phyloP scores from a whole-genome alignment of 2,113 vertebrate species.

The Aegithalos caudatus region DNA sequence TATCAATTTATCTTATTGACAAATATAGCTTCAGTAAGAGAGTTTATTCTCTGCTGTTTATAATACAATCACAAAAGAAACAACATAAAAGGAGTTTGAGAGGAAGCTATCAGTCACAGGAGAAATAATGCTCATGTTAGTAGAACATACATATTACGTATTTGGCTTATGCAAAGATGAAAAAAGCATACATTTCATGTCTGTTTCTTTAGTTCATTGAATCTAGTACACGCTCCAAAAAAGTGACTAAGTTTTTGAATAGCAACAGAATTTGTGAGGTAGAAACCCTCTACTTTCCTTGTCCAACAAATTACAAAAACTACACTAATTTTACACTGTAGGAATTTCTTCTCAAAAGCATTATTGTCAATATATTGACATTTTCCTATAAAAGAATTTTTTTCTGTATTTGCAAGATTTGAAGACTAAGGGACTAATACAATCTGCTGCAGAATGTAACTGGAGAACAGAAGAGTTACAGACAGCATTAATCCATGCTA shows the following conservation, averaged over 20 bases:
- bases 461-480: not conserved
- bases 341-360: not conserved
- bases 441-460: not conserved
- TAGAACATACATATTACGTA: not conserved
- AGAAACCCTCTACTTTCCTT: not conserved
- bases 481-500: not conserved
- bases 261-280: not conserved
- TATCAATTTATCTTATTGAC: not conserved
- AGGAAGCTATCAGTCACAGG: not conserved
- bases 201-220: not conserved
- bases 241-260: not conserved
- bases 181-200: not conserved
- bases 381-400: not conserved
- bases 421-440: not conserved
- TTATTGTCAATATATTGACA: not conserved
- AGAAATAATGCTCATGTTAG: not conserved
- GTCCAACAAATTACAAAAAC: not conserved
- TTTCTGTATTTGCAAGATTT: not conserved
- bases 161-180: not conserved
- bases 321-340: not conserved
- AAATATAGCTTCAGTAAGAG: not conserved
- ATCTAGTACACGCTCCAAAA: not conserved
- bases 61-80: not conserved
- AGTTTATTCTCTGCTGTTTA: not conserved
- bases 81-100: not conserved